Base-by-base conservation (phyloP, 64 coral and sea anemone genomes). In the Montipora efflorescens region DNA sequence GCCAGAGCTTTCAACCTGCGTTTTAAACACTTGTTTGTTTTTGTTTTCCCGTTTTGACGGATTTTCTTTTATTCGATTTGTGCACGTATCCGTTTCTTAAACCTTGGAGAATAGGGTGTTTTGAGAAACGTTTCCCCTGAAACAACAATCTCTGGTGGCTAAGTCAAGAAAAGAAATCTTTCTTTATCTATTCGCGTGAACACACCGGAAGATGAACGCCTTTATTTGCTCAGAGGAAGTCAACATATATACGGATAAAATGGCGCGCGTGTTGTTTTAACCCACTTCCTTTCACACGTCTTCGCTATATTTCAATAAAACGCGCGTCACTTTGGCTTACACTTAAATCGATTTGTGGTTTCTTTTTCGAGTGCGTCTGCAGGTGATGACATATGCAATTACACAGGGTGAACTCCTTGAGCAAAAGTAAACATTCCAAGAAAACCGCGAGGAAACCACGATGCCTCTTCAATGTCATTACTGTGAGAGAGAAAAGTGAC, bases 131-230 rank as follows among this genome's bases (percentile, higher is more conserved):
- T 85, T 85, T 85, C 20, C 61, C 28, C 46, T 21, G 62, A 28
- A 4, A 85, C 25, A 85, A 71, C 82, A 85, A 70, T 69, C 82
- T 85, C 82, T 44, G 82, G 82, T 85, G 82, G 82, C 64, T 21
- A 70, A 49, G 82, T 85, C 66, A 67, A 85, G 66, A 48, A 7
- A 71, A 70, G 70, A 70, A 23, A n/a, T 5, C 19, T 21, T 13
- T 4, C 76, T 50, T 78, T 18, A 50, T 49, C 16, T 21, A 49
- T 85, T 71, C 47, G 46, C 82, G 16, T 70, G 43, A 7, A 14
- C 19, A 9, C 1, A 85, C 64, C 62, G 82, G 82, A 69, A 48
- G 62, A 85, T 70, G 46, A 76, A 48, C 46, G 46, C 67, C 67
- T 70, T 64, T 64, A 6, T 69, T 50, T 82, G 22, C 55, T 70